Conservation (phyloP, 2,113 vertebrate genomes). For the Malurus melanocephalus region DNA sequence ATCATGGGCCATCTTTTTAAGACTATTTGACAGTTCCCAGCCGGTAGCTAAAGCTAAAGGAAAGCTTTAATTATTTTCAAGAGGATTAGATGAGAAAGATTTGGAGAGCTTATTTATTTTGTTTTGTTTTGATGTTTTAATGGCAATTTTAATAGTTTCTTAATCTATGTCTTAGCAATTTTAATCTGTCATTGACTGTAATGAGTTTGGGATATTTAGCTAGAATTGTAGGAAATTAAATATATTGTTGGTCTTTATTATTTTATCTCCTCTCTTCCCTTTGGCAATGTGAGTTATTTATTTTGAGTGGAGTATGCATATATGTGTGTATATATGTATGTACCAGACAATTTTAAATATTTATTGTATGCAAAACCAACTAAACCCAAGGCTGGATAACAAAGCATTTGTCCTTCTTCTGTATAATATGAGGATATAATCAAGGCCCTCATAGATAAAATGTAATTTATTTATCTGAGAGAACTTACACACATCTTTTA, state of each 20-base stretch:
- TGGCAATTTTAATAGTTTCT: slow-evolving; percentile 42
- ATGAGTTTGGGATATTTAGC: slow-evolving; percentile 5
- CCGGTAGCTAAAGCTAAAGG: slow-evolving; percentile 24
- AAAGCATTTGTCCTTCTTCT: neutral
- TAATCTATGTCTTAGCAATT: slow-evolving; percentile 33
- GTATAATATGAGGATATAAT: neutral
- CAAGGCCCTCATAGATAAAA: neutral
- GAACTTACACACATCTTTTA: neutral
- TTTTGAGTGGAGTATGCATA: neutral
- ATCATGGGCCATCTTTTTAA: neutral
- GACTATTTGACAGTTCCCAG: slow-evolving; percentile 25
- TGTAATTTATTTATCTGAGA: neutral
- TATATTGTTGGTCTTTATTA: neutral
- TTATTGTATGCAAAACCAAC: neutral
- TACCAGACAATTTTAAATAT: neutral
- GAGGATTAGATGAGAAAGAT: slow-evolving; percentile 51
- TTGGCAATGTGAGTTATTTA: neutral
- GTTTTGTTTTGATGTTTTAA: slow-evolving; percentile 39
- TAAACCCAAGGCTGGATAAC: neutral
- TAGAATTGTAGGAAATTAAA: slow-evolving; percentile 2
- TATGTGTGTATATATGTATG: neutral
- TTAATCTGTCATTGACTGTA: slow-evolving; percentile 21
- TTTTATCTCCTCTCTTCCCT: slow-evolving; percentile 1
- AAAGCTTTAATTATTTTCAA: slow-evolving; percentile 46
- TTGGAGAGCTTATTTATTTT: slow-evolving; percentile 43